Base-by-base conservation (phyloP, 1,140 invertebrate genomes). In the Cotesia glomerata region DNA sequence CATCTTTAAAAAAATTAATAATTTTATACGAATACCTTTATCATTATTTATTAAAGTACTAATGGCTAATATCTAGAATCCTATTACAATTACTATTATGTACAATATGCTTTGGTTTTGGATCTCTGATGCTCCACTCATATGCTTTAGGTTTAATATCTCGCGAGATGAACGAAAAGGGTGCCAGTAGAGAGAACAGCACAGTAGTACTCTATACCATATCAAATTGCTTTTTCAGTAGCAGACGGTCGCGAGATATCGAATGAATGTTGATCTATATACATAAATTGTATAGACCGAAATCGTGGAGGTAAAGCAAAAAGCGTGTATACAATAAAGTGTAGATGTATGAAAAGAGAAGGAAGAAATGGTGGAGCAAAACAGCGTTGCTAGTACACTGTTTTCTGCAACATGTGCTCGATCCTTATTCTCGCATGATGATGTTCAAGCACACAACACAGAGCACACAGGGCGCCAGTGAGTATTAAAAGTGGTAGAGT, bases 151-250 rank as follows among this genome's bases (percentile, higher is more conserved):
- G 16, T 26, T 58, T 16, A 18, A 26, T 26, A 18, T 18, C 14
- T 58, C 16, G 16, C 56, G 56, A 16, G 56, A 58, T 18, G 56
- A 58, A 32, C 16, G 5, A 34, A 69, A 61, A 45, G 54, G 58
- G 58, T 26, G 58, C 39, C 39, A 45, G 39, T 45, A 3, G 56
- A 45, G 54, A 26, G 26, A 26, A 26, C 26, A 26, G 26, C 26
- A 26, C 26, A 26, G 26, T 26, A 26, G 26, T 26, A 26, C 26
- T 26, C 26, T 26, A 26, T 18, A 59, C 34, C 74, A 64, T 69
- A 80, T 81, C 80, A 75, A 79, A 79, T 81, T 81, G 77, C 80
- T 78, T 79, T 80, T 77, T 51, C 62, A 52, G 36, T 65, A 80
- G 72, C 76, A 78, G 74, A 78, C 74, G 75, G 75, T 77, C 74